These are phyloP conservation scores for Apis laboriosa DNA, from an alignment of 1,140 invertebrate species.

Conservation along the genomic window DNA sequence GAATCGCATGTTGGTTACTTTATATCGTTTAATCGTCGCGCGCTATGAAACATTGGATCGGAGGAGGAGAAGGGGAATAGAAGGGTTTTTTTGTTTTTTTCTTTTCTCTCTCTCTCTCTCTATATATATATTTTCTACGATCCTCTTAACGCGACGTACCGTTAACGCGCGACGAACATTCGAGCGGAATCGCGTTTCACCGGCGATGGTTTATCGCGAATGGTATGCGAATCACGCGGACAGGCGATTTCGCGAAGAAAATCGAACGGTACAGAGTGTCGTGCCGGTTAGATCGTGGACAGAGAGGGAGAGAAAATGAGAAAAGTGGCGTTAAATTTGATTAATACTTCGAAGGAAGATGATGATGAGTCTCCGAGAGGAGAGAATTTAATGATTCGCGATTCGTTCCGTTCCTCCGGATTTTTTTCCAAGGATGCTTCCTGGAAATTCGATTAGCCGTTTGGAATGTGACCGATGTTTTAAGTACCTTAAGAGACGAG, in stretches of 20 bases:
- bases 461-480: neutral
- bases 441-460: neutral
- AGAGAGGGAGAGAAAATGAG: neutral
- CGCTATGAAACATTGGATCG: no score
- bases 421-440: neutral
- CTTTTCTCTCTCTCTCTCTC: no score
- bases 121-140: neutral
- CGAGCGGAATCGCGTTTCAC: slow-evolving; percentile 10
- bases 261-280: slow-evolving; percentile 32
- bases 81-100: neutral
- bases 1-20: neutral
- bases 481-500: no score
- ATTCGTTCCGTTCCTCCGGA: neutral
- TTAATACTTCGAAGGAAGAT: neutral
- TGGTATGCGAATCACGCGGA: slow-evolving; percentile 36
- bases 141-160: slow-evolving; percentile 1
- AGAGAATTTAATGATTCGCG: neutral
- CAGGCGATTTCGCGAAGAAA: slow-evolving; percentile 31
- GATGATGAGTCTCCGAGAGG: neutral
- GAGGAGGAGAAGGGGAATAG: no score
- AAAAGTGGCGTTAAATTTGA: slow-evolving; percentile 30
- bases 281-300: neutral
- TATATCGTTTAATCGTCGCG: no score
- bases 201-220: slow-evolving; percentile 3
- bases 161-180: slow-evolving; percentile 11